These are phyloP conservation scores for Ichneumoninae sp. DNA, from an alignment of 2,888 invertebrate genomes.

Conservation along the genomic window DNA sequence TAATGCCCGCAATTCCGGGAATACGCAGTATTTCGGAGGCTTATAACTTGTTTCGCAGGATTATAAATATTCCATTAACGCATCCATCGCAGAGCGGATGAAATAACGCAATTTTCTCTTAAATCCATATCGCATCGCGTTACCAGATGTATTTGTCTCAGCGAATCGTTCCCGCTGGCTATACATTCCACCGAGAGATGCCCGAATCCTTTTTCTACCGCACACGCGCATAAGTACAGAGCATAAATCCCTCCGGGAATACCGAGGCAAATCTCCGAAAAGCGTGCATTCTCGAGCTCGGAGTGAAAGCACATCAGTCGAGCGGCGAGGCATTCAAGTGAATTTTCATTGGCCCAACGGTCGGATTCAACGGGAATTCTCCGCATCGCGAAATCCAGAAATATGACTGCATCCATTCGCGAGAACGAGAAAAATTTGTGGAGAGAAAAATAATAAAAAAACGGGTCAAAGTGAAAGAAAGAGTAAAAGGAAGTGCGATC, in stretches of 20 bases:
- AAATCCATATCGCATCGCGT: not conserved
- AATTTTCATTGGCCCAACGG: conserved; percentile 56
- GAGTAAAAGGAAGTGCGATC: conserved; percentile 41
- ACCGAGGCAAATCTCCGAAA: conserved; percentile 59
- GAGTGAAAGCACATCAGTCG: conserved; percentile 62
- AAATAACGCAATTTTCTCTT: not conserved
- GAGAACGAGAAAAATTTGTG: conserved; percentile 29
- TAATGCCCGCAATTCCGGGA: not conserved
- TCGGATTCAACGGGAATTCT: conserved; percentile 52
- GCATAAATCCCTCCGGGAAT: conserved; percentile 55
- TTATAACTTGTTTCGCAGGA: not conserved
- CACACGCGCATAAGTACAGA: conserved; percentile 4
- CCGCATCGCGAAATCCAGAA: conserved; percentile 54
- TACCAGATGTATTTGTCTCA: conserved; percentile 3
- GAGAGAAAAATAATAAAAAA: not conserved
- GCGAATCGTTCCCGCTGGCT: not conserved
- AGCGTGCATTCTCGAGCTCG: conserved; percentile 48
- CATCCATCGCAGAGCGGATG: not conserved
- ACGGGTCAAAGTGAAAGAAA: conserved; percentile 1
- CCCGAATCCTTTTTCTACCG: conserved; percentile 23
- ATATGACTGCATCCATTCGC: conserved; percentile 56
- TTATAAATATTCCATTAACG: not conserved
- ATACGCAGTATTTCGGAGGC: not conserved
- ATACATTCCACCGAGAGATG: conserved; percentile 27
- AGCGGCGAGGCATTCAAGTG: conserved; percentile 64